Evolutionary conservation across 2,797 vertebrate genomes (phyloP), one percentile per base, ranked within the genome.

Genomic region (Australoheros facetus): DNA sequence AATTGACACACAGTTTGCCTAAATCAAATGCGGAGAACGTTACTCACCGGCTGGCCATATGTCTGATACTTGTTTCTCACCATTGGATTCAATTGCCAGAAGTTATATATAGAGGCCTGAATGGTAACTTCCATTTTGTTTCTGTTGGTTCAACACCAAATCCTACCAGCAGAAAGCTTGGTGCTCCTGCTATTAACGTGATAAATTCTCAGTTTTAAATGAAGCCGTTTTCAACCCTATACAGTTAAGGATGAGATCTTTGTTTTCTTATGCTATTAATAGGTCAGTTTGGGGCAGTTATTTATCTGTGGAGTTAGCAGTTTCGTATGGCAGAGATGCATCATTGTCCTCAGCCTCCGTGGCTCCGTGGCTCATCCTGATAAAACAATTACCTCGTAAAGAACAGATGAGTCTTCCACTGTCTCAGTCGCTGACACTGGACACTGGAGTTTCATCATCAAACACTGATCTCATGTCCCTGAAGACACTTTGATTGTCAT

Each of bases 401-500:
- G 88, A 80, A 60, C 53, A 71, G 80, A 87, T 37, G 85, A 88
- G 69, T 71, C 73, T 80, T 77, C 71, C 9, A 7, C 60, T 71
- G 77, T 82, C 85, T 86, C 69, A 16, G 60, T n/a, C 8, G 39
- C 87, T 57, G 78, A 85, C 73, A 73, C 77, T 74, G 79, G 89
- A 85, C 8, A 37, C 37, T 37, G 17, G 45, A 83, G 60, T 54
- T 21, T 21, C 66, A 75, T 73, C 82, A 83, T 90, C 89, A 87
- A 87, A 86, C 80, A 57, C 80, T 80, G 42, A 89, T 91, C 74
- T 90, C 79, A 86, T 58, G 60, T 91, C 91, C 85, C 87, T 55
- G 79, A 89, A 84, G 88, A 85, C 69, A 8, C 74, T 84, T 80
- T 92, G 94, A 95, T 94, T 87, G 87, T 91, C 88, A 82, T 93